These are phyloP conservation scores for Cantharis rufa DNA, from an alignment of 2,888 invertebrate genomes.

Conservation along the genomic window DNA sequence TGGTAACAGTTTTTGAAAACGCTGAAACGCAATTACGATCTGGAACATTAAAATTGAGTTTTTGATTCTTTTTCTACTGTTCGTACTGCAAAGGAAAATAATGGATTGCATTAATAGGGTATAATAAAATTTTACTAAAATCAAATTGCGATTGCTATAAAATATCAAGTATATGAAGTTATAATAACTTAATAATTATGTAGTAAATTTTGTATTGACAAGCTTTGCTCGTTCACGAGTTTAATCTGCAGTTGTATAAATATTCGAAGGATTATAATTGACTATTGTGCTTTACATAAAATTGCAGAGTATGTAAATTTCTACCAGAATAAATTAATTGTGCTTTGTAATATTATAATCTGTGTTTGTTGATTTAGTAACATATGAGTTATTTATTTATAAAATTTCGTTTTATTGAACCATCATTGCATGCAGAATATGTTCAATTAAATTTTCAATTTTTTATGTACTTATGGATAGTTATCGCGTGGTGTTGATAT, in stretches of 20 bases:
- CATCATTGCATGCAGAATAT: background rate
- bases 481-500: background rate
- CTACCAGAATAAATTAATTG: conserved; percentile 33
- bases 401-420: background rate
- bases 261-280: conserved; percentile 43
- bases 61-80: background rate
- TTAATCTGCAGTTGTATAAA: conserved; percentile 38
- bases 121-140: background rate
- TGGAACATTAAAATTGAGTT: background rate
- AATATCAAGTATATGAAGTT: background rate
- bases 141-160: background rate
- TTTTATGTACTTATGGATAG: no score
- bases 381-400: background rate
- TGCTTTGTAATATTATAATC: conserved; percentile 15
- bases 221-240: conserved; percentile 7
- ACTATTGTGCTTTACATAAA: conserved; percentile 38
- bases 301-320: conserved; percentile 24
- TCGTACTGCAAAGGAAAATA: background rate
- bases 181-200: conserved; percentile 1
- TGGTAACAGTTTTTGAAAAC: background rate
- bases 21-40: background rate
- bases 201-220: conserved; percentile 13
- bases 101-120: background rate
- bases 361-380: conserved; percentile 1
- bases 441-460: background rate